Conservation (phyloP, 2,113 vertebrate genomes). For the Salvator merianae region DNA sequence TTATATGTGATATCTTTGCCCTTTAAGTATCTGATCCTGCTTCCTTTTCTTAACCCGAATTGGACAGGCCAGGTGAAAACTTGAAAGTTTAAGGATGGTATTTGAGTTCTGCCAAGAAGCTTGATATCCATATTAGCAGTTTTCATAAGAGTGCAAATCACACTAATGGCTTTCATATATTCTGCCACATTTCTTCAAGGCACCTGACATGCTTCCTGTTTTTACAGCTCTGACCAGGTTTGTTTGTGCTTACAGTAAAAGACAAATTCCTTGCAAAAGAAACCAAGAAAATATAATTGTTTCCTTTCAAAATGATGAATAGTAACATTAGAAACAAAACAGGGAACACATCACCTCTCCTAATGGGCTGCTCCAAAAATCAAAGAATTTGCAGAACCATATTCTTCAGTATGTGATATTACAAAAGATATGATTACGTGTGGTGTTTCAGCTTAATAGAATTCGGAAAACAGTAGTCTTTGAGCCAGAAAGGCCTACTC, state of each 20-base stretch:
- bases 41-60: constrained; percentile 26
- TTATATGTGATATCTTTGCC: constrained; percentile 13
- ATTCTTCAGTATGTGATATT: constrained; percentile 24
- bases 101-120: background rate
- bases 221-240: constrained; percentile 39
- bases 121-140: constrained; percentile 33
- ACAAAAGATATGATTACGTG: background rate
- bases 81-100: constrained; percentile 12
- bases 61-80: background rate
- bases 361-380: constrained; percentile 3
- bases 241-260: constrained; percentile 21
- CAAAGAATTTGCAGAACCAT: background rate
- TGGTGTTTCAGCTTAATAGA: constrained; percentile 4
- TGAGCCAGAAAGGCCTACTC: constrained; percentile 3
- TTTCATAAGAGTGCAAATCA: constrained; percentile 20
- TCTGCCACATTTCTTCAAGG: background rate
- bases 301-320: background rate
- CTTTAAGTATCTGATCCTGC: constrained; percentile 33
- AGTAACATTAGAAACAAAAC: background rate
- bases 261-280: constrained; percentile 21
- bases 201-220: background rate
- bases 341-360: constrained; percentile 3
- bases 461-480: constrained; percentile 15
- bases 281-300: background rate
- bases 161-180: constrained; percentile 41